Base-by-base conservation (phyloP, 2,888 invertebrate species). In the Andricus quercusramuli region DNA sequence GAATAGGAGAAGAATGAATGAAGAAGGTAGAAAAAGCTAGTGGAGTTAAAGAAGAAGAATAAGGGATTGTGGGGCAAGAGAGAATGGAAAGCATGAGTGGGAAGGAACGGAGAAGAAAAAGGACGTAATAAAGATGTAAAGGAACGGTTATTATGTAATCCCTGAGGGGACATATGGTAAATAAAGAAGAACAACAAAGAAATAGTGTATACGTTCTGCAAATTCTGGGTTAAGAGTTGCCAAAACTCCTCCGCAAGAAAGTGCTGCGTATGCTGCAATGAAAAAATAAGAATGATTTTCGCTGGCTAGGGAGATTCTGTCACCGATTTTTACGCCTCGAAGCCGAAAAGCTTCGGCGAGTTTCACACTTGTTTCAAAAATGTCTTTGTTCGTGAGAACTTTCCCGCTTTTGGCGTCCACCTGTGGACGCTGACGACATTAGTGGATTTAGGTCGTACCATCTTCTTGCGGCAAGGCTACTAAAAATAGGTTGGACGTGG, bases 281-380 rank as follows among this genome's bases (percentile, higher is more conserved):
- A 32, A 64, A 64, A 29, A 64, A 25, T 64, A 25, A 15, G 22
- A 62, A 29, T 29, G 64, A 64, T 64, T 64, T 64, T 89, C 88
- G 64, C 84, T 80, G 20, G 80, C 81, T 65, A 88, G 82, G n/a
- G 84, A 79, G 47, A 90, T 65, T 78, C 32, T 32, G 32, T 32
- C 32, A 13, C 84, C 86, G 6, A 80, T 22, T 77, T 86, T 85
- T 22, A 90, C 70, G 8, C 86, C 88, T 9, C 80, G 84, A 64
- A 66, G 80, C 41, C 82, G 74, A 25, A 90, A 78, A 67, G 80
- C 79, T 6, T 70, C 79, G 0, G 88, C 85, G 8, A 90, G 79
- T 77, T 81, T 83, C 4, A 89, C 82, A 62, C 87, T 88, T 22
- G 81, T 81, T 22, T 83, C 82, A 5, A 89, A 79, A 41, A 89